phyloP scores from a whole-genome alignment of 2,113 vertebrate species.

The Bubo bubo region DNA sequence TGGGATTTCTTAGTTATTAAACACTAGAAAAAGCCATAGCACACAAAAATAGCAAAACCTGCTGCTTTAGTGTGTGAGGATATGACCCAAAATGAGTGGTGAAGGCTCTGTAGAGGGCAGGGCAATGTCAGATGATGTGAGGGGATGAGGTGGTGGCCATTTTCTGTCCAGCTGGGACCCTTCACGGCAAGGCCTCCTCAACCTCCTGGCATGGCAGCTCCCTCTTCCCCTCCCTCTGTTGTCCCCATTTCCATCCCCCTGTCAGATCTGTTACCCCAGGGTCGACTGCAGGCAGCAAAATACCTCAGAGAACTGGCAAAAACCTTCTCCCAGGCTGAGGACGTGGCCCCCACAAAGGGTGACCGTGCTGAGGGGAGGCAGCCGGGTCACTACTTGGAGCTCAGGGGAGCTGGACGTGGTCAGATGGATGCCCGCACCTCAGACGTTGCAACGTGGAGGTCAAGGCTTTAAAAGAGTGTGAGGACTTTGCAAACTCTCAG shows the following conservation, averaged over 20 bases:
- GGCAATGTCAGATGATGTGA: fast-evolving
- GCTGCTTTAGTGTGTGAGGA: not conserved
- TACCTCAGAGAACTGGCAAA: not conserved
- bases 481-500: fast-evolving
- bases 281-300: not conserved
- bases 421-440: fast-evolving
- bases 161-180: not conserved
- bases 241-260: not conserved
- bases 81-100: fast-evolving
- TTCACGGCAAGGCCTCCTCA: not conserved
- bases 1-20: not conserved
- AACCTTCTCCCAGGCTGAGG: not conserved
- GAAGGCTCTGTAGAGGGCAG: fast-evolving
- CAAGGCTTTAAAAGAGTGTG: not conserved
- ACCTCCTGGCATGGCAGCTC: fast-evolving
- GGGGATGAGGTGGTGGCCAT: fast-evolving
- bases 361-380: not conserved
- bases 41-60: not conserved
- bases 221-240: not conserved
- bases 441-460: not conserved
- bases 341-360: fast-evolving
- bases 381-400: fast-evolving
- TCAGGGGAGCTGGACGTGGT: not conserved
- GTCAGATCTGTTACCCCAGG: fast-evolving
- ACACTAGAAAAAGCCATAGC: not conserved